A percentile compares a stretch with the other conserved stretches of the same genome.
These are phyloP conservation scores for Centroberyx gerrardi DNA, from an alignment of 2,797 vertebrate genomes.

Conservation along the genomic window DNA sequence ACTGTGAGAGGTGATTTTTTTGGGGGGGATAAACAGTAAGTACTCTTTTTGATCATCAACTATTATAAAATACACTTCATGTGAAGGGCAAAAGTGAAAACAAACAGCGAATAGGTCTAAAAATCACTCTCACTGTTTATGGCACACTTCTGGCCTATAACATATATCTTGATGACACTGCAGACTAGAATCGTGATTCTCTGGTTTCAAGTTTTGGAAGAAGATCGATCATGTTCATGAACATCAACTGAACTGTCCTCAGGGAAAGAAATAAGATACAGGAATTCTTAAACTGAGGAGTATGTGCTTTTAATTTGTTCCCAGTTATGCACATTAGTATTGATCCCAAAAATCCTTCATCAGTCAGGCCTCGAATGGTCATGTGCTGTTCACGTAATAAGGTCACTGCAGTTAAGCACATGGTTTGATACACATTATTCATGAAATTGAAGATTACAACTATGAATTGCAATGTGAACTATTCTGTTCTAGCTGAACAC, in stretches of 20 bases:
- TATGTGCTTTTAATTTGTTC: too few species aligned
- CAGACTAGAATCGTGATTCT: background rate
- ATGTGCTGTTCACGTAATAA: background rate
- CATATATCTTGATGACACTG: slow-evolving; percentile 9
- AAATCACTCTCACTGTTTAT: background rate
- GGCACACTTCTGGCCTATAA: background rate
- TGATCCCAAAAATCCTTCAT: too few species aligned
- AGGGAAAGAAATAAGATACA: background rate
- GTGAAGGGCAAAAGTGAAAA: background rate
- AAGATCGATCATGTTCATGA: background rate
- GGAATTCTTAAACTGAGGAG: background rate
- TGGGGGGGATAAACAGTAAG: background rate
- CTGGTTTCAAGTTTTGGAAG: slow-evolving; percentile 6
- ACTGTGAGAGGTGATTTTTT: slow-evolving; percentile 11
- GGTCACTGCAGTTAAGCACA: background rate
- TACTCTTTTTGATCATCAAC: background rate
- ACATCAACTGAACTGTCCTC: background rate
- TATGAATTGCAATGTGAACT: background rate
- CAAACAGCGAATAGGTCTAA: background rate
- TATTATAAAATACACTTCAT: slow-evolving; percentile 11
- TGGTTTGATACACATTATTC: background rate
- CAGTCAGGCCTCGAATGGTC: background rate
- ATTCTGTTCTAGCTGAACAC: background rate
- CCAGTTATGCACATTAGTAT: too few species aligned
- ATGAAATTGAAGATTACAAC: background rate